phyloP scores from a whole-genome alignment of 2,888 invertebrate species.

The Cataglyphis altisquamis region DNA sequence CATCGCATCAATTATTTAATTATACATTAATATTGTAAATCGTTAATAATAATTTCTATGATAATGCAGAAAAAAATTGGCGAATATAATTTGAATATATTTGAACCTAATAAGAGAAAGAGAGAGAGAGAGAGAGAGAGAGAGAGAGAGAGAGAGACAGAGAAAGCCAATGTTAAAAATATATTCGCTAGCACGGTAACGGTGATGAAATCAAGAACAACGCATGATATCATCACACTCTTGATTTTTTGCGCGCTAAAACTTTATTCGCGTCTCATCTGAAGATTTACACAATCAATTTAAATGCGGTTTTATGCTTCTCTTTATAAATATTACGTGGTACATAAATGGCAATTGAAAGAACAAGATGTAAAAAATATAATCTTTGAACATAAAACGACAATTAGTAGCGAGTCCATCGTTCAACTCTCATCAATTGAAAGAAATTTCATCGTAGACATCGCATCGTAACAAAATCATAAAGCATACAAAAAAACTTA shows the following conservation, averaged over 20 bases:
- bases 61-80: background rate
- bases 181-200: background rate
- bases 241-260: background rate
- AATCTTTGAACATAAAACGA: background rate
- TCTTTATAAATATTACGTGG: background rate
- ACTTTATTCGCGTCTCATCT: conserved; percentile 5
- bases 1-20: conserved; percentile 26
- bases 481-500: conserved; percentile 16
- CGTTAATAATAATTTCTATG: background rate
- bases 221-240: background rate
- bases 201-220: conserved; percentile 7
- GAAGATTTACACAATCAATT: background rate
- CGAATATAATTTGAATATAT: conserved; percentile 10
- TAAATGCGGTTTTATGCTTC: background rate
- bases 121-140: background rate
- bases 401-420: background rate
- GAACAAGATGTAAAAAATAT: background rate
- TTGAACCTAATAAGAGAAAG: background rate
- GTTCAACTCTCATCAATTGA: conserved; percentile 17
- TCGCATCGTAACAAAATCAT: conserved; percentile 45
- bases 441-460: conserved; percentile 60
- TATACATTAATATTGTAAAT: background rate
- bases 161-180: conserved; percentile 3
- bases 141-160: background rate
- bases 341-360: background rate